Evolutionary conservation across 1,140 invertebrate genomes (phyloP).

Genomic region (Drosophila parabipectinata): DNA sequence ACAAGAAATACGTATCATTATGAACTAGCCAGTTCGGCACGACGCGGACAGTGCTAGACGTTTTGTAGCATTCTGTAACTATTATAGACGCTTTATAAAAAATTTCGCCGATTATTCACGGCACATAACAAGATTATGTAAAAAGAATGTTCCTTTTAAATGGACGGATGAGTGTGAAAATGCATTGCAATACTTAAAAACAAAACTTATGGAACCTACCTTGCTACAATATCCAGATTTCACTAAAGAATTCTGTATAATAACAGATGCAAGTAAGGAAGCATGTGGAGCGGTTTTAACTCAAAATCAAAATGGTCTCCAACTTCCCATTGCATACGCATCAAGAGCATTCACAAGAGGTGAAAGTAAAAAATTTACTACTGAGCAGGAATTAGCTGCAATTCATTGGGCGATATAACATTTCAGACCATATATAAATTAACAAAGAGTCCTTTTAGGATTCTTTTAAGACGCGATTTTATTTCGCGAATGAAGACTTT

Average conservation of each 20-base stretch:
- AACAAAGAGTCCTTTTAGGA: too few relatives aligned
- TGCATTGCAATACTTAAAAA: background rate
- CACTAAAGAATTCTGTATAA: background rate
- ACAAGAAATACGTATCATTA: background rate
- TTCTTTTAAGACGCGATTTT: too few relatives aligned
- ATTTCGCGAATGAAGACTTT: too few relatives aligned
- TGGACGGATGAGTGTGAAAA: too few relatives aligned
- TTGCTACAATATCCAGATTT: conserved; percentile 1
- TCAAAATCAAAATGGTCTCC: background rate
- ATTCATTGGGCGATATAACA: too few relatives aligned
- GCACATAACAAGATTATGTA: too few relatives aligned
- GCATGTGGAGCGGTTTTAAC: background rate
- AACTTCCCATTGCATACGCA: background rate
- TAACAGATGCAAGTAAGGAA: background rate
- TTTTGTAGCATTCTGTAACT: too few relatives aligned
- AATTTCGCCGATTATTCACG: too few relatives aligned
- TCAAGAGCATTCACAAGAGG: background rate
- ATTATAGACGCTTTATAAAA: too few relatives aligned
- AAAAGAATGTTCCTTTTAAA: too few relatives aligned
- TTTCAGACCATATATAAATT: conserved; percentile 7
- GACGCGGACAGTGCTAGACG: background rate
- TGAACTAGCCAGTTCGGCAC: background rate
- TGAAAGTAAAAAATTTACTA: background rate
- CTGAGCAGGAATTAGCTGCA: background rate
- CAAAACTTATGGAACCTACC: background rate